phyloP scores from a whole-genome alignment of 2,113 vertebrate species.

The Chaenocephalus aceratus region DNA sequence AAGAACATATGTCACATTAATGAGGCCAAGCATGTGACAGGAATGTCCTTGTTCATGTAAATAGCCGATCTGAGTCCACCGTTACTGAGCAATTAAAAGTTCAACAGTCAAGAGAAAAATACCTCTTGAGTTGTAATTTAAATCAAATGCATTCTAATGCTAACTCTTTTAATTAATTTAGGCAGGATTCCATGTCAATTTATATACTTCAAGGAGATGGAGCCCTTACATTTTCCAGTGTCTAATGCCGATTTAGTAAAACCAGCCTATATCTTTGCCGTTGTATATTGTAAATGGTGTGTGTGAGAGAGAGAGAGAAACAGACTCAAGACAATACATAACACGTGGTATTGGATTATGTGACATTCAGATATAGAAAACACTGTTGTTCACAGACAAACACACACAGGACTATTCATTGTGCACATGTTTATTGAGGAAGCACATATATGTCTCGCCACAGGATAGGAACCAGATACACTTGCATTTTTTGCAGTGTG shows the following conservation, averaged over 20 bases:
- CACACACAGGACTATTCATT: not conserved
- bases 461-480: conserved; percentile 4
- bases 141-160: not conserved
- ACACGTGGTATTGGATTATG: not conserved
- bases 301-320: not conserved
- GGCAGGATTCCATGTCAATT: not conserved
- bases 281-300: not conserved
- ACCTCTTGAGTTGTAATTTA: not conserved
- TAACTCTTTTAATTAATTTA: conserved; percentile 10
- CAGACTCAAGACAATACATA: conserved; percentile 10
- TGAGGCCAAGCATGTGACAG: conserved; percentile 20
- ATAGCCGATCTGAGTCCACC: conserved; percentile 17
- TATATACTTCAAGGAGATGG: conserved; percentile 1
- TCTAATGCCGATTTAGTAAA: not conserved
- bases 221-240: not conserved
- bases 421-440: conserved; percentile 9
- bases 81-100: not conserved
- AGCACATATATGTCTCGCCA: conserved; percentile 21
- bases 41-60: conserved; percentile 33
- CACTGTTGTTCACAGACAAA: conserved; percentile 1
- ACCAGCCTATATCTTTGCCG: not conserved
- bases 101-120: not conserved
- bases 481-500: not conserved
- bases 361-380: conserved; percentile 19
- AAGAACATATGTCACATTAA: conserved; percentile 37